Percentiles rank a stretch among this genome's conserved stretches.
Evolutionary conservation across 2,888 invertebrate species (phyloP).

Genomic region (Hypercompe scribonia): DNA sequence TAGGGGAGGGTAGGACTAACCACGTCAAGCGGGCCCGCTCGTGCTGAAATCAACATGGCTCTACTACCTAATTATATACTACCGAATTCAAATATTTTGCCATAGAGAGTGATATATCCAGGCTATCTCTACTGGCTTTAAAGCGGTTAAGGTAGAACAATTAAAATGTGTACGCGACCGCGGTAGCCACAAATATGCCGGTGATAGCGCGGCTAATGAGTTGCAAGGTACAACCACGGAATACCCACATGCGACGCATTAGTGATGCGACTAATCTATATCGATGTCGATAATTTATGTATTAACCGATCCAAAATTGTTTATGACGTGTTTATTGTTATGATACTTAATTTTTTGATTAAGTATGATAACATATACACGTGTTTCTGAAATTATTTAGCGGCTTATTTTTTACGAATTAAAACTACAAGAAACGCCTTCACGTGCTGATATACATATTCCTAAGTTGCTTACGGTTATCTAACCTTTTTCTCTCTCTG

Average conservation of each 20-base stretch:
- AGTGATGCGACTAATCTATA: slow-evolving; percentile 50
- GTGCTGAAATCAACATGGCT: too few relatives aligned
- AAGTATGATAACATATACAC: background rate
- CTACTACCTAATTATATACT: too few relatives aligned
- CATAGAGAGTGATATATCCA: background rate
- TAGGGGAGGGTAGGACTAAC: too few relatives aligned
- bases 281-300: background rate
- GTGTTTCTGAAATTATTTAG: too few relatives aligned
- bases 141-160: slow-evolving; percentile 73
- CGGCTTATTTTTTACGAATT: too few relatives aligned
- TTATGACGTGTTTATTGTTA: background rate
- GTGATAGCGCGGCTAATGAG: slow-evolving; percentile 76
- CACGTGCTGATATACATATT: too few relatives aligned
- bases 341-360: background rate
- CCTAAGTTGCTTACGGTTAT: too few relatives aligned
- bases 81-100: background rate
- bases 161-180: slow-evolving; percentile 65
- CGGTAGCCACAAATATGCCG: slow-evolving; percentile 69
- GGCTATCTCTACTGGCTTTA: background rate
- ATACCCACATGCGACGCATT: slow-evolving; percentile 69
- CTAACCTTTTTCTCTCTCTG: too few relatives aligned
- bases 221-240: slow-evolving; percentile 76
- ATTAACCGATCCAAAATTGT: background rate
- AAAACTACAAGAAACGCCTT: too few relatives aligned
- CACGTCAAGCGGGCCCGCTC: too few relatives aligned